Base-by-base conservation (phyloP, 2,888 invertebrate genomes). In the Dendrolimus houi region DNA sequence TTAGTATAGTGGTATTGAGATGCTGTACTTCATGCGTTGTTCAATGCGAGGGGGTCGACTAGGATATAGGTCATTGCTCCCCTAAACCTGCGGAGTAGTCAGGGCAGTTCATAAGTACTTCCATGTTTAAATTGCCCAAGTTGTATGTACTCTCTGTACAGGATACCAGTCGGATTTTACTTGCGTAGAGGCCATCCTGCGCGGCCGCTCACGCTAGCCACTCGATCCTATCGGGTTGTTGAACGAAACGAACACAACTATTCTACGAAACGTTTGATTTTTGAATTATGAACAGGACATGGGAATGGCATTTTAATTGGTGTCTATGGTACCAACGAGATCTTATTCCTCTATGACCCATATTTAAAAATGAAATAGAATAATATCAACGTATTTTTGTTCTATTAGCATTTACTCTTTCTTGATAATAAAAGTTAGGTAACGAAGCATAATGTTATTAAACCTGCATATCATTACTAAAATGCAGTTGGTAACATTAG, bases 61-160 rank as follows among this genome's bases (percentile, higher is more conserved):
- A 90, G 89, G 89, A 90, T 89, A 88, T 90, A 87, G 89, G 89
- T 90, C 89, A 85, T 85, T 90, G 89, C 85, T 89, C 89, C 89
- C 89, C 89, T 87, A 90, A 90, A 90, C 85, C 84, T 85, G 87
- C 70, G 75, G 82, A 87, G 86, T 73, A 84, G 87, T 87, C 87
- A 73, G 87, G 87, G 85, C 88, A 80, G 86, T 87, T 85, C 80
- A 78, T 79, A 82, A 84, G 87, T 87, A 87, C 85, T 80, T 76
- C 79, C 81, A 81, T 86, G 88, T 87, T 88, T 87, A 88, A 90
- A 90, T 89, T 90, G 85, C 85, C 86, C 83, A 83, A 81, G 73
- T 79, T 74, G 83, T 83, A 85, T 85, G 87, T 87, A 85, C 84
- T 82, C 84, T 86, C 83, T 41, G 86, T 88, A 87, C 87, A 87